These are phyloP conservation scores for Elysia crispata DNA, from an alignment of 2,888 invertebrate genomes.

Conservation along the genomic window DNA sequence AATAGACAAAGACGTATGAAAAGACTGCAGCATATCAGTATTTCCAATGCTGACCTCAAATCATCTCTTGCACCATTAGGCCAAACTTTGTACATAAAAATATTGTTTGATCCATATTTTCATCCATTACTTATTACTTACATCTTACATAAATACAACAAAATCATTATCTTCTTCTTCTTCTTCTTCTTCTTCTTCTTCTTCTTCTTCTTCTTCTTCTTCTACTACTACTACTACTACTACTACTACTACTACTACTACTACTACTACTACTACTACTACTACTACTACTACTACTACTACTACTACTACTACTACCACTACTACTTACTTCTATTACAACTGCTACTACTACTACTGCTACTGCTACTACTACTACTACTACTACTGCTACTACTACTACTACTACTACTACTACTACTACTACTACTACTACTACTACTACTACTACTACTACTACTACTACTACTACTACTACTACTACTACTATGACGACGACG, in stretches of 20 bases:
- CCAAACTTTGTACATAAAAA: no score
- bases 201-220: neutral
- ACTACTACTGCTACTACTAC: neutral
- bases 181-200: neutral
- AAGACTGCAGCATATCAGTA: no score
- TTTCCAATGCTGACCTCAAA: no score
- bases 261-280: neutral
- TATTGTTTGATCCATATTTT: no score
- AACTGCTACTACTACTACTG: neutral
- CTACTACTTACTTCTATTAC: neutral
- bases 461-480: neutral
- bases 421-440: no score
- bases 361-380: neutral
- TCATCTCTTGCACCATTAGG: no score
- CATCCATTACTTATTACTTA: no score
- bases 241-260: neutral
- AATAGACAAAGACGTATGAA: no score
- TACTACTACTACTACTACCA: conserved; percentile 16
- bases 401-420: neutral
- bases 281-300: neutral
- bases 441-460: neutral
- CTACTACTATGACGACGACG: neutral
- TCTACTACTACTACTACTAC: neutral
- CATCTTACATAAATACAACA: no score
- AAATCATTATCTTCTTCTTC: neutral